Evolutionary conservation across 1,140 invertebrate genomes (phyloP).

Genomic region (Platorchestia sp.): DNA sequence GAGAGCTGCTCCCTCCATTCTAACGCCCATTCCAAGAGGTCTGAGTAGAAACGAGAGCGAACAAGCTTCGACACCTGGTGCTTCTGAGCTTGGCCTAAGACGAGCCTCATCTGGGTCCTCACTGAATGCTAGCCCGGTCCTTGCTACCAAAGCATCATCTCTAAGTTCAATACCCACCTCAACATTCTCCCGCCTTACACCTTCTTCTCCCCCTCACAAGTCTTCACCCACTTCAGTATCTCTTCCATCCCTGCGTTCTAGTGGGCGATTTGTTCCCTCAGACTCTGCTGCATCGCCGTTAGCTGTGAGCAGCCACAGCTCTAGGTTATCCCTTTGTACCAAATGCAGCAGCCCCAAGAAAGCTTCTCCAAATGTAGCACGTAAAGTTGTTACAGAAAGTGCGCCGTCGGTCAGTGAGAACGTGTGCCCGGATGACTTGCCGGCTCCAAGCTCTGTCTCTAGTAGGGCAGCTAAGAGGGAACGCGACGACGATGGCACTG

Average conservation of each 20-base stretch:
- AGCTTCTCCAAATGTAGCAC: neutral
- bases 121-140: neutral
- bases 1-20: neutral
- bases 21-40: neutral
- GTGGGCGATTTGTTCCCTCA: neutral
- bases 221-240: neutral
- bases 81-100: constrained; percentile 22
- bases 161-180: neutral
- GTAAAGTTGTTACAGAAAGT: neutral
- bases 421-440: neutral
- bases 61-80: constrained; percentile 17
- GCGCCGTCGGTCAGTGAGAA: neutral
- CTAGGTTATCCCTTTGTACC: constrained; percentile 11
- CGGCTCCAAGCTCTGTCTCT: neutral
- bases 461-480: constrained; percentile 40
- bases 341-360: constrained; percentile 8
- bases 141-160: neutral
- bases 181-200: neutral
- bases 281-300: neutral
- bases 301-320: neutral
- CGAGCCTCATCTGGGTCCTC: neutral
- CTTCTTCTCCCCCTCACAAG: neutral
- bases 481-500: constrained; percentile 11
- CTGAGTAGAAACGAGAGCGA: neutral
- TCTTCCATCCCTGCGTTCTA: constrained; percentile 18